Percentiles rank a stretch among this genome's conserved stretches.
Evolutionary conservation across 2,113 vertebrate genomes (phyloP).

Genomic region (Campylomormyrus tamandua): DNA sequence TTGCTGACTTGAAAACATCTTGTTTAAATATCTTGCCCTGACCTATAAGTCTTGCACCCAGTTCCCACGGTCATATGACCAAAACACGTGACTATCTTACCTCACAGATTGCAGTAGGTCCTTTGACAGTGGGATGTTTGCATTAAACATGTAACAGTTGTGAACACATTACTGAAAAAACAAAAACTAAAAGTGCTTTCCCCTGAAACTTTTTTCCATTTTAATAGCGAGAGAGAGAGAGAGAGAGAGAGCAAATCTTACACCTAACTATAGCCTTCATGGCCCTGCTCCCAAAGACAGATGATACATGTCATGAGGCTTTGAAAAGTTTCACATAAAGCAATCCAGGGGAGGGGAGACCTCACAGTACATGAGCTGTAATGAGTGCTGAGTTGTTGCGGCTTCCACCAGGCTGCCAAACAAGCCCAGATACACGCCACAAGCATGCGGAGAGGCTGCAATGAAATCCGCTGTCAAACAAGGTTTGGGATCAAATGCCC

Average conservation of each 20-base stretch:
- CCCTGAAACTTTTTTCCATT: neutral
- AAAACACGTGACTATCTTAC: neutral
- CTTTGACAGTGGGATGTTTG: neutral
- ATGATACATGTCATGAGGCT: neutral
- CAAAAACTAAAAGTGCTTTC: neutral
- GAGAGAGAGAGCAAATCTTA: neutral
- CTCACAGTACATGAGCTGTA: conserved; percentile 20
- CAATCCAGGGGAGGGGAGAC: neutral
- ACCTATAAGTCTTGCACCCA: neutral
- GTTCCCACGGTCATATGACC: neutral
- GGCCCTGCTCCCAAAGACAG: neutral
- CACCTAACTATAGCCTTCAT: neutral
- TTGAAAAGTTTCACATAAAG: neutral
- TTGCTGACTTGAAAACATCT: neutral
- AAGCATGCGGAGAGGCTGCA: conserved; percentile 62
- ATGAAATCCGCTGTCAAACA: conserved; percentile 61
- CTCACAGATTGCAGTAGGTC: neutral
- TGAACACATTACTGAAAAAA: neutral
- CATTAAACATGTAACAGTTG: neutral
- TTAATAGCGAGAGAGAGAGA: neutral
- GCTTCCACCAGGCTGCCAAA: conserved; percentile 31
- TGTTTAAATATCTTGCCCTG: neutral
- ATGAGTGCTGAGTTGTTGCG: conserved; percentile 52
- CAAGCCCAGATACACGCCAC: conserved; percentile 56
- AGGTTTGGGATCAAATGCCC: conserved; percentile 71